Conservation (phyloP, 1,140 invertebrate species). For the Rhyacophila brunnea region DNA sequence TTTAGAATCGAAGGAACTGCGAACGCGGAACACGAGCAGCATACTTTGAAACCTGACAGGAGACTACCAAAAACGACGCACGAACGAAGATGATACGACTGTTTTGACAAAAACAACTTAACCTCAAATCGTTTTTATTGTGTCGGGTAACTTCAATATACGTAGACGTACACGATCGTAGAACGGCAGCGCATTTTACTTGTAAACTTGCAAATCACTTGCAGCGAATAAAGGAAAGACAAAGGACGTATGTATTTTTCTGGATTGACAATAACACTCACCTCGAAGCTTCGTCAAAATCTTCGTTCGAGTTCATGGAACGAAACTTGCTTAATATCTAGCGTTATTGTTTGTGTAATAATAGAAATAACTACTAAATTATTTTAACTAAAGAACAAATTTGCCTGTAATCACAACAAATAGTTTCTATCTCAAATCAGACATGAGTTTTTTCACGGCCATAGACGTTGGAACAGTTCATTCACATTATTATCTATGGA, state of each 20-base stretch:
- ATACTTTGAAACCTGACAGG: too few relatives aligned
- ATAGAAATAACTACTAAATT: slow-evolving; percentile 8
- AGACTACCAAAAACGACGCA: too few relatives aligned
- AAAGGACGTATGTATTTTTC: slow-evolving; percentile 19
- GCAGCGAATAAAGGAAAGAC: slow-evolving; percentile 18
- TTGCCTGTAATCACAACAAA: slow-evolving; percentile 23
- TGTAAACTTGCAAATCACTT: slow-evolving; percentile 27
- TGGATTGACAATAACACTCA: slow-evolving; percentile 39
- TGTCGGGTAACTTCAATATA: slow-evolving; percentile 34
- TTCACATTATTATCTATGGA: too few relatives aligned
- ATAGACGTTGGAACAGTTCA: slow-evolving; percentile 6
- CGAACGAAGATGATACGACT: slow-evolving; percentile 14
- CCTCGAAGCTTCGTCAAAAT: slow-evolving; percentile 57
- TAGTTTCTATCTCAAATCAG: slow-evolving; percentile 17
- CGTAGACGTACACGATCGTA: slow-evolving; percentile 40
- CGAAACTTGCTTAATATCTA: slow-evolving; percentile 25
- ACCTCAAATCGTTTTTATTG: slow-evolving; percentile 11
- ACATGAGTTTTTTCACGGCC: slow-evolving; percentile 21
- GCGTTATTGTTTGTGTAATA: slow-evolving; percentile 2
- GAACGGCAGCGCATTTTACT: slow-evolving; percentile 30
- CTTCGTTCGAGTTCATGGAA: slow-evolving; percentile 56
- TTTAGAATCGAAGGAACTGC: too few relatives aligned
- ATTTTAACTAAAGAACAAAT: slow-evolving; percentile 5
- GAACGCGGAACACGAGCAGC: too few relatives aligned
- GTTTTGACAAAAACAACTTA: slow-evolving; percentile 15